Evolutionary conservation across 2,113 vertebrate species (phyloP).

Genomic region (Hymenochirus boettgeri): DNA sequence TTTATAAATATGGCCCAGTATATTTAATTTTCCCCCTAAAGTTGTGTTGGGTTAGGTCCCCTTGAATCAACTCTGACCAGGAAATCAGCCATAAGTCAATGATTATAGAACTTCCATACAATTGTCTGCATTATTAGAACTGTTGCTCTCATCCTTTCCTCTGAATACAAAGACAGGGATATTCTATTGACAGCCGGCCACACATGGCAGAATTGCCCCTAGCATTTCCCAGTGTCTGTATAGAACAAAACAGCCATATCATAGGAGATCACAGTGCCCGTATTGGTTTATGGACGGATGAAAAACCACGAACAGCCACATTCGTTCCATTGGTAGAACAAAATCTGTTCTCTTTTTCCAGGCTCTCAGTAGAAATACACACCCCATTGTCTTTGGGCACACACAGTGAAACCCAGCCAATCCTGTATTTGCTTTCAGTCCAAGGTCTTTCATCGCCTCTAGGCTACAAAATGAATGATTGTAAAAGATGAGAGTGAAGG

Average conservation of each 20-base stretch:
- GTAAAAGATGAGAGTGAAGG: no score
- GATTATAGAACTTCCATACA: not conserved
- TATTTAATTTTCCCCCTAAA: no score
- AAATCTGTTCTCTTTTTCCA: no score
- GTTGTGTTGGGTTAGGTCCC: no score
- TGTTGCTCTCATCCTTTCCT: not conserved
- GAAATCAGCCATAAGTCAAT: no score
- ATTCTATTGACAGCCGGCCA: constrained; percentile 28
- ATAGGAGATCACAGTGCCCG: constrained; percentile 20
- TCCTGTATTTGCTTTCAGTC: no score
- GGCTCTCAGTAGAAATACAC: no score
- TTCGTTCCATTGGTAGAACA: not conserved
- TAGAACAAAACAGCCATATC: constrained; percentile 21
- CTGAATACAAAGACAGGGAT: not conserved
- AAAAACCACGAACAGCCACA: constrained; percentile 7
- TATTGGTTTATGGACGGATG: not conserved
- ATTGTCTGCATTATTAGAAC: not conserved
- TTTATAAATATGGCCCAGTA: no score
- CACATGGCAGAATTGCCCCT: constrained; percentile 30
- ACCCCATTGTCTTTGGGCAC: no score
- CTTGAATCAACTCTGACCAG: not conserved
- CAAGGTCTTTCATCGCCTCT: no score
- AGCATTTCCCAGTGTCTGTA: constrained; percentile 25
- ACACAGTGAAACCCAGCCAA: no score
- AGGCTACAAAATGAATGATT: no score